A percentile compares a stretch with the other conserved stretches of the same genome.
phyloP scores from a whole-genome alignment of 2,113 vertebrate genomes.

The Calyptomena viridis region DNA sequence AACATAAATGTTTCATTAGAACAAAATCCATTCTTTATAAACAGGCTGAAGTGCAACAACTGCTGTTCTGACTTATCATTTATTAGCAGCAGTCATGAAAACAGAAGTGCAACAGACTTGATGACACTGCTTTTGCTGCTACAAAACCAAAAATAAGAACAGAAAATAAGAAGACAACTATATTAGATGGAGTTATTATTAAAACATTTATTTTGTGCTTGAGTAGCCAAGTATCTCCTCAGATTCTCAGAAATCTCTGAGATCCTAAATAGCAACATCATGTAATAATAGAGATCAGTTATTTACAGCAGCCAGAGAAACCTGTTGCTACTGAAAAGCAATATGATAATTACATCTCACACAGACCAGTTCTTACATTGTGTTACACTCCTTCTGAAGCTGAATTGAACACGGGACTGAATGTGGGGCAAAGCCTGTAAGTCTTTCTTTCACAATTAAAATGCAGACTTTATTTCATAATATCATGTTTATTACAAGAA shows the following conservation, averaged over 20 bases:
- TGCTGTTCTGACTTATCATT: background rate
- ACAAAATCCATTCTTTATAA: background rate
- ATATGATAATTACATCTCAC: background rate
- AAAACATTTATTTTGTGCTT: background rate
- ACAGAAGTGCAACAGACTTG: background rate
- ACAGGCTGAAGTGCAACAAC: background rate
- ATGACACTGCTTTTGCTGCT: background rate
- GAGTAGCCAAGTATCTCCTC: background rate
- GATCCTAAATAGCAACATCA: background rate
- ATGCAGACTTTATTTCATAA: background rate
- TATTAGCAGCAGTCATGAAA: background rate
- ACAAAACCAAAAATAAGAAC: background rate
- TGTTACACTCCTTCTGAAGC: background rate
- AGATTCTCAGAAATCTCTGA: background rate
- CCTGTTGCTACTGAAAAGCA: background rate
- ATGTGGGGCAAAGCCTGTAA: background rate
- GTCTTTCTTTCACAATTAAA: background rate
- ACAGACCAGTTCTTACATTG: background rate
- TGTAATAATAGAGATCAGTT: background rate
- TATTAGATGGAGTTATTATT: background rate
- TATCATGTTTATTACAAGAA: background rate
- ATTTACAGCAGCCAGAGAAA: background rate
- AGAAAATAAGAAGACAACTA: background rate
- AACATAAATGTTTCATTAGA: background rate
- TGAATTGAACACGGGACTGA: background rate